Evolutionary conservation across 2,797 vertebrate genomes (phyloP).

Genomic region (Sebastes taczanowskii): DNA sequence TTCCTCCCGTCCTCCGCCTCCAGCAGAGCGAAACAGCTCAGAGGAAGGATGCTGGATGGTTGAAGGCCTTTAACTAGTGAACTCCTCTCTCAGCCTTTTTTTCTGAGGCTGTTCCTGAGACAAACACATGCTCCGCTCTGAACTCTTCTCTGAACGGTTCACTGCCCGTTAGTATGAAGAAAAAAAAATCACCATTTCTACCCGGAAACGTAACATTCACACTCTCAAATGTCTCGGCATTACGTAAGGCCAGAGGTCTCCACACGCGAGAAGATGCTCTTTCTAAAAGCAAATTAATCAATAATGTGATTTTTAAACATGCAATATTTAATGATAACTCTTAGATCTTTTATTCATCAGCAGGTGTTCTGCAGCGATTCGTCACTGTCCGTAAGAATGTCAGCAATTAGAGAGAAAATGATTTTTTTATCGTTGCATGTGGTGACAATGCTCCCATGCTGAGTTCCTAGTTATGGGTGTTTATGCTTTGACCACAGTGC

Average conservation of each 20-base stretch:
- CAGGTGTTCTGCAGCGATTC: conserved; percentile 48
- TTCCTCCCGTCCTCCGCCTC: conserved; percentile 31
- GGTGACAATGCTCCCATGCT: conserved; percentile 64
- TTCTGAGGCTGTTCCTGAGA: conserved; percentile 55
- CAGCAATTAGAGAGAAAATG: conserved; percentile 1
- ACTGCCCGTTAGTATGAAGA: conserved; percentile 40
- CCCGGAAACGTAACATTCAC: conserved; percentile 31
- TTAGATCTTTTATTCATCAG: background rate
- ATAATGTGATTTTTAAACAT: background rate
- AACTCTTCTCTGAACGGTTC: conserved; percentile 48
- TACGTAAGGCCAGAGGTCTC: conserved; percentile 31
- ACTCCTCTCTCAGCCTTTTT: conserved; percentile 34
- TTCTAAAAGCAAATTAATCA: background rate
- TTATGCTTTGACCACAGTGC: conserved; percentile 70
- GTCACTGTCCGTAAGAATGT: conserved; percentile 19
- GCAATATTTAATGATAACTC: background rate
- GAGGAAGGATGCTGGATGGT: conserved; percentile 50
- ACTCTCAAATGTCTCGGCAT: conserved; percentile 8
- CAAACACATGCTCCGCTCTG: conserved; percentile 63
- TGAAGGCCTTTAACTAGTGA: conserved; percentile 54
- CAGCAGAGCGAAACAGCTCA: conserved; percentile 47
- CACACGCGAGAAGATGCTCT: background rate
- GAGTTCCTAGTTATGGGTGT: conserved; percentile 65
- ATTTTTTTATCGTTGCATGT: conserved; percentile 57
- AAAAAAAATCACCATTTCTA: conserved; percentile 20